Percentiles rank a stretch among this genome's conserved stretches.
phyloP scores from a whole-genome alignment of 2,797 vertebrate genomes.

The Eulemur coronatus region DNA sequence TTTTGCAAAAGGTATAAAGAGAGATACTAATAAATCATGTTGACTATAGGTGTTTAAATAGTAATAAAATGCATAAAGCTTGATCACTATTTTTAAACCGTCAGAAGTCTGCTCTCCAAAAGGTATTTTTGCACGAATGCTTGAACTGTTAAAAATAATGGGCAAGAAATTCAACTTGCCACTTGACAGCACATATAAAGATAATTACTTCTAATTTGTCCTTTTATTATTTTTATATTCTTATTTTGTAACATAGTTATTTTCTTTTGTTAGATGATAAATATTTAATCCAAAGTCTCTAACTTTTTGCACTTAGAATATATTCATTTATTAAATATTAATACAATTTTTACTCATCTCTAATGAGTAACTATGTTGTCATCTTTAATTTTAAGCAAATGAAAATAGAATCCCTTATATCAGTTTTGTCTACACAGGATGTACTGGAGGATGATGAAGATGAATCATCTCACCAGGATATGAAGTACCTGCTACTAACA shows the following conservation, averaged over 20 bases:
- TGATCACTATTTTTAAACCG: conserved; percentile 37
- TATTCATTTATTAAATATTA: conserved; percentile 3
- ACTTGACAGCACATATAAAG: not conserved
- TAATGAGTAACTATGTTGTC: not conserved
- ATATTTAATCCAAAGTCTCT: conserved; percentile 35
- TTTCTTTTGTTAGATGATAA: conserved; percentile 16
- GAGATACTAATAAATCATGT: conserved; percentile 4
- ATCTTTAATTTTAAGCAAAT: conserved; percentile 33
- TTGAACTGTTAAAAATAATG: conserved; percentile 35
- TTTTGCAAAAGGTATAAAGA: conserved; percentile 29
- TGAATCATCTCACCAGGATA: not conserved
- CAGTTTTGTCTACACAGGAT: not conserved
- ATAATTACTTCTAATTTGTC: conserved; percentile 35
- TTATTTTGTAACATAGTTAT: not conserved
- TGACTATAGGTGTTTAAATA: conserved; percentile 48
- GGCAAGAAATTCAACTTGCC: conserved; percentile 4
- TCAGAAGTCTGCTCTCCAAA: conserved; percentile 14
- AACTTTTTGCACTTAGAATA: not conserved
- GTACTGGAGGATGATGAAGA: not conserved
- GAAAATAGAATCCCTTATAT: not conserved
- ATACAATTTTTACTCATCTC: not conserved
- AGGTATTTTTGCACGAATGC: not conserved
- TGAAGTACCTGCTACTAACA: not conserved
- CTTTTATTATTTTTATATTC: conserved; percentile 55
- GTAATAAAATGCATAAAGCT: conserved; percentile 30